Base-by-base conservation (phyloP, 2,797 vertebrate species). In the Salarias fasciatus region DNA sequence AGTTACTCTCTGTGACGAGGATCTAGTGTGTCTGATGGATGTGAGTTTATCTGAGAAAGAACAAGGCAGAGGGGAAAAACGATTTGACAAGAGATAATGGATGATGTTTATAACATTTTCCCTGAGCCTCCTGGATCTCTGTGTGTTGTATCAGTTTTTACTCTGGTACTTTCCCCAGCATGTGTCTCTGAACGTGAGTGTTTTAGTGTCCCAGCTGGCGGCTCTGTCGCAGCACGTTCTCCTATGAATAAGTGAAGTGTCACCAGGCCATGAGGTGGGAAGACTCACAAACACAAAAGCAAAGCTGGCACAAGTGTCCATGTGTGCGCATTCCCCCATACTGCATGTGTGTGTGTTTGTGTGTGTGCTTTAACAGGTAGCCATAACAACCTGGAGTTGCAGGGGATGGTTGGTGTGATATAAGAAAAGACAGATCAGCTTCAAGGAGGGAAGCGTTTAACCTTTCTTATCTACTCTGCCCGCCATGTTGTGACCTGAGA, bases 351-450 rank as follows among this genome's bases (percentile, higher is more conserved):
- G 50, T 9, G 41, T 31, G 53, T 30, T 8, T 45, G 46, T 56
- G 72, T 42, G 29, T 9, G 9, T 0, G 18, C 10, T 62, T 54
- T 59, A 51, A 37, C 5, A 2, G 63, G 80, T 88, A 63, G 59
- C 85, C 83, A 89, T 82, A 78, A 63, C 72, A 81, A 86, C 79
- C 1, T 24, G 18, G 18, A 3, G 2, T 24, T 24, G 18, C 18
- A 24, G 8, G 48, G 47, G 33, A 53, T 51, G 43, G 49, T 42
- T 54, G 14, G 52, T 43, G 52, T 53, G 56, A 74, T 65, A 63
- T 59, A 52, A 69, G 50, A 78, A 60, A 18, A 40, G 76, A 83
- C 72, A 61, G 43, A 69, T 67, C 76, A 68, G 55, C 73, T 67
- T 56, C 46, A 18, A 18, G 66, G 69, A 55, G 75, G 37, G 47